phyloP scores from a whole-genome alignment of 23 tunicate genomes.

The Botrylloides violaceus region DNA sequence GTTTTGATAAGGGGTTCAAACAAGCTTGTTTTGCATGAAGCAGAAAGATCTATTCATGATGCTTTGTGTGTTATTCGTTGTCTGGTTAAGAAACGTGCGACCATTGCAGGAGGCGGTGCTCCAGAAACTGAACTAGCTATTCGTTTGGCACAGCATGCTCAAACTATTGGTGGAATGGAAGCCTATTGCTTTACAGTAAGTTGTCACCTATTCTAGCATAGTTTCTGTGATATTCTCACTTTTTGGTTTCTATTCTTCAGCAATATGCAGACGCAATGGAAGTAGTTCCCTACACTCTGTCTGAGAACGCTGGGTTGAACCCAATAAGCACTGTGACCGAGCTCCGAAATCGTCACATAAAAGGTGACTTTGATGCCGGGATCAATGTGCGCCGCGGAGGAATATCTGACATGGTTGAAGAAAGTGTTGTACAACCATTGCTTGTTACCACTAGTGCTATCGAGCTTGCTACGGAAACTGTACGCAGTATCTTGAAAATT shows the following conservation, averaged over 20 bases:
- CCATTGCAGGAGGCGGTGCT: constrained; percentile 97
- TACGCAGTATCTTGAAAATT: constrained; percentile 92
- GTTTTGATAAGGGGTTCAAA: constrained; percentile 84
- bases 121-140: constrained; percentile 94
- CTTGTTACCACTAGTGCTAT: constrained; percentile 86
- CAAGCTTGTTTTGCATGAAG: constrained; percentile 88
- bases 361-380: constrained; percentile 62
- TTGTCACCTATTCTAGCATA: constrained; percentile 6
- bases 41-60: constrained; percentile 94
- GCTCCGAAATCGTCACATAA: constrained; percentile 82
- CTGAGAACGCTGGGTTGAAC: constrained; percentile 95
- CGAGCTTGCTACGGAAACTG: constrained; percentile 96
- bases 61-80: constrained; percentile 97
- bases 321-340: constrained; percentile 95
- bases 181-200: constrained; percentile 90
- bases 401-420: constrained; percentile 89
- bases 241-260: constrained; percentile 30
- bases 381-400: constrained; percentile 86
- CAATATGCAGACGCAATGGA: constrained; percentile 96
- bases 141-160: constrained; percentile 60
- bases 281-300: constrained; percentile 86
- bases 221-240: too few species aligned
- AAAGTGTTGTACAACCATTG: constrained; percentile 94
- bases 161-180: constrained; percentile 93
- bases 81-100: constrained; percentile 88